Evolutionary conservation across 2,888 invertebrate genomes (phyloP).

Genomic region (Biston stratarius): DNA sequence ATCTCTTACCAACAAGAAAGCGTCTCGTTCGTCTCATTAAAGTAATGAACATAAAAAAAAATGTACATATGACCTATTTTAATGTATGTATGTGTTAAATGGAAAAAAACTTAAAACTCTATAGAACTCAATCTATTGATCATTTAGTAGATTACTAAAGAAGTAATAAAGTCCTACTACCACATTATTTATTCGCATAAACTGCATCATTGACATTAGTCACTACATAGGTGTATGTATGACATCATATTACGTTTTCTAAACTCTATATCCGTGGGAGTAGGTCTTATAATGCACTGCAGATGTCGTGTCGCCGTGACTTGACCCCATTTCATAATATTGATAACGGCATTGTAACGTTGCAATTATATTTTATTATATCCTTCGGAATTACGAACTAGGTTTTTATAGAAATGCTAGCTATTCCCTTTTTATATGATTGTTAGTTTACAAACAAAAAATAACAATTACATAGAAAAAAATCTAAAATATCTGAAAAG

Average conservation of each 20-base stretch:
- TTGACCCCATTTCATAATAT: conserved; percentile 16
- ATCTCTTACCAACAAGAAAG: no score
- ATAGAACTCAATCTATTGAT: no score
- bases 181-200: conserved; percentile 11
- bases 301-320: neutral
- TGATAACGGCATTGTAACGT: conserved; percentile 7
- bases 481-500: no score
- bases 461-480: no score
- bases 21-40: no score
- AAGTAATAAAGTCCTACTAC: neutral
- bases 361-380: neutral
- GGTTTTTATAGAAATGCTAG: neutral
- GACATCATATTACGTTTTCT: conserved; percentile 13
- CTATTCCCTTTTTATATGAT: no score
- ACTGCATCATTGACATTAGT: conserved; percentile 15
- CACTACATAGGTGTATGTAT: conserved; percentile 7
- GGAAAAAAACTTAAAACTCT: no score
- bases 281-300: neutral
- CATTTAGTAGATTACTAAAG: no score
- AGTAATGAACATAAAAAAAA: no score
- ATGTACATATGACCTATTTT: no score
- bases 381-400: neutral
- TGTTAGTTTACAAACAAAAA: no score
- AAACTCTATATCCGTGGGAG: neutral
- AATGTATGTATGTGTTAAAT: no score